Base-by-base conservation (phyloP, 2,888 invertebrate species). In the Noctua fimbriata region DNA sequence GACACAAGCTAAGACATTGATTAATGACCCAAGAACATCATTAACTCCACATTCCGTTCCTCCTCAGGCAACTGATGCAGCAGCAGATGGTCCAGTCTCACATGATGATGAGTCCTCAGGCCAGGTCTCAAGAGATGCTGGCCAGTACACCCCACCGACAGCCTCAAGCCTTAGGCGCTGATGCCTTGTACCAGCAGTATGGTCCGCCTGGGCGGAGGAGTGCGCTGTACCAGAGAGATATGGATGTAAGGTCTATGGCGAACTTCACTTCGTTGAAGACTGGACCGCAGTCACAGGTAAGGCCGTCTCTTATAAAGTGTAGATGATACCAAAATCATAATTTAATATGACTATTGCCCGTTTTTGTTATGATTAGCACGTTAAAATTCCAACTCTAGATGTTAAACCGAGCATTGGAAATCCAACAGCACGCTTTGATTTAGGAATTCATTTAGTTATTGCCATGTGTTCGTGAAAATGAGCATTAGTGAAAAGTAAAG, bases 91-190 rank as follows among this genome's bases (percentile, higher is more conserved):
- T 94, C 2, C 97, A 97, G 76, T 97, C 97, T 73, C 97, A 97
- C 82, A 94, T 97, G 92, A 92, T 97, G 85, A 90, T 97, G 73
- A 97, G 93, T 82, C 97, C 96, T 74, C 97, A 97, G 87, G 96
- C 97, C 7, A 94, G 97, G 87, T 97, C 97, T 10, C 97, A 97
- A 85, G 97, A 97, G 92, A 96, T 97, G 95, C 91, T 97, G 71
- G 95, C 97, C 6, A 94, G 96, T 14, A 93, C 95, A 3, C 94
- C 95, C 4, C 93, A 95, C 82, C 91, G 95, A 47, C 93, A 95
- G 72, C 90, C 93, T 0, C 96, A 96, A 73, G 95, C 97, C 2
- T 88, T 97, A 14, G 97, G 97, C 1, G 95, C 96, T 32, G 97
- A 97, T 86, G 96, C 96, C 1, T 86, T 97, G 36, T 97, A 97